These are phyloP conservation scores for Menidia beryllina DNA, from an alignment of 2,113 vertebrate genomes.

Conservation along the genomic window DNA sequence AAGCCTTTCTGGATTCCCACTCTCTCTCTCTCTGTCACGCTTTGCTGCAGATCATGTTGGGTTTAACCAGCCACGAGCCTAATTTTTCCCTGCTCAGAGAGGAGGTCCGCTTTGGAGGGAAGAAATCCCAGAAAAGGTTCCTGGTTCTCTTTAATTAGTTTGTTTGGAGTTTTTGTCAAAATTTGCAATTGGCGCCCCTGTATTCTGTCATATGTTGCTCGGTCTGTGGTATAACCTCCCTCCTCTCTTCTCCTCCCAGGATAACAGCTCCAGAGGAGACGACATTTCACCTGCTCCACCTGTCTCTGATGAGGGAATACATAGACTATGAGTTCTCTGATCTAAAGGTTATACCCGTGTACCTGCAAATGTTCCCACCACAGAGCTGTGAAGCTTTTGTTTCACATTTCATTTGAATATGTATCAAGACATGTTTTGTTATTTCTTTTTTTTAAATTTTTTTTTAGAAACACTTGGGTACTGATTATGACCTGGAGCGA, in stretches of 20 bases:
- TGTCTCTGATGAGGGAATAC: slow-evolving; percentile 99
- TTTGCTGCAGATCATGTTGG: slow-evolving; percentile 92
- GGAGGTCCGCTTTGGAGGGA: slow-evolving; percentile 97
- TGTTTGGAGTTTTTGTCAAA: accelerated
- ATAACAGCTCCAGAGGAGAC: slow-evolving; percentile 97
- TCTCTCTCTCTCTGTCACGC: not conserved
- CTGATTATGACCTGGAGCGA: slow-evolving; percentile 93
- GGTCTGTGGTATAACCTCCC: not conserved
- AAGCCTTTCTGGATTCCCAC: not conserved
- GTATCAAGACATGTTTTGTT: not conserved
- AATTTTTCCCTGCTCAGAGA: slow-evolving; percentile 98
- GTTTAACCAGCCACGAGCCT: slow-evolving; percentile 96
- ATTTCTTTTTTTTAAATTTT: too few relatives aligned
- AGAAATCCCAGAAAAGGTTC: slow-evolving; percentile 94
- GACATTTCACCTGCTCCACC: slow-evolving; percentile 96
- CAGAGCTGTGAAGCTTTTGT: not conserved
- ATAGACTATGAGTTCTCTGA: slow-evolving; percentile 97
- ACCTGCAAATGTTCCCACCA: not conserved
- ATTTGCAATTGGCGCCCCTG: not conserved
- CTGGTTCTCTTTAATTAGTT: accelerated
- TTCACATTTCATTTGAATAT: accelerated
- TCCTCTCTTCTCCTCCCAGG: slow-evolving; percentile 74
- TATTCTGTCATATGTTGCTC: not conserved
- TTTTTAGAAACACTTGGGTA: slow-evolving; percentile 87
- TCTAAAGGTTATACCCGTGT: slow-evolving; percentile 86